These are phyloP conservation scores for Ctenicera cuprea DNA, from an alignment of 2,888 invertebrate genomes.

Conservation along the genomic window DNA sequence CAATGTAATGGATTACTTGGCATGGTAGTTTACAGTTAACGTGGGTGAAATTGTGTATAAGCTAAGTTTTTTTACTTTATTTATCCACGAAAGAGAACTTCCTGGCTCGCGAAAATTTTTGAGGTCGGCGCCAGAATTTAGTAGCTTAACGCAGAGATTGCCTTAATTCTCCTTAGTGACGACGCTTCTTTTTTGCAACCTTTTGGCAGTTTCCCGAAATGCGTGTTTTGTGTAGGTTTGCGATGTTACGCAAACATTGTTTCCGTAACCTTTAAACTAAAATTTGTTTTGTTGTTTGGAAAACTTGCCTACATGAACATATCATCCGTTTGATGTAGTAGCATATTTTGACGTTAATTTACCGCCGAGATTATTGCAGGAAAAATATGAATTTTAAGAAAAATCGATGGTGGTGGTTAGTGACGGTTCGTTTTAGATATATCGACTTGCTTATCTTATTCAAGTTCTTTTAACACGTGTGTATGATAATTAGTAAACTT, in stretches of 20 bases:
- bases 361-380: too few relatives aligned
- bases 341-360: too few relatives aligned
- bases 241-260: background rate
- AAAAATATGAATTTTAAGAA: too few relatives aligned
- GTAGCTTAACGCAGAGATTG: slow-evolving; percentile 7
- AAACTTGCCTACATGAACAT: too few relatives aligned
- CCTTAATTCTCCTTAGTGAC: slow-evolving; percentile 8
- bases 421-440: too few relatives aligned
- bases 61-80: slow-evolving; percentile 1
- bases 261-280: background rate
- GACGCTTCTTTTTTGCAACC: slow-evolving; percentile 1
- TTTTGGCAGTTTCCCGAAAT: slow-evolving; percentile 21
- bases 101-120: slow-evolving; percentile 13
- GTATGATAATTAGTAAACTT: slow-evolving; percentile 13
- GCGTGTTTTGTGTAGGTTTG: slow-evolving; percentile 21
- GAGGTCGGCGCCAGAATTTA: slow-evolving; percentile 10
- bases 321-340: too few relatives aligned
- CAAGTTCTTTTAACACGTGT: background rate
- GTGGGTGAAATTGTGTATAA: slow-evolving; percentile 25
- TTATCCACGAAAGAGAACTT: slow-evolving; percentile 4
- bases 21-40: slow-evolving; percentile 10
- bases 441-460: too few relatives aligned
- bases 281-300: background rate
- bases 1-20: slow-evolving; percentile 22
- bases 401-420: too few relatives aligned